A percentile compares a stretch with the other conserved stretches of the same genome.
phyloP scores from a whole-genome alignment of 2,113 vertebrate species.

The Paracanthobrama guichenoti region DNA sequence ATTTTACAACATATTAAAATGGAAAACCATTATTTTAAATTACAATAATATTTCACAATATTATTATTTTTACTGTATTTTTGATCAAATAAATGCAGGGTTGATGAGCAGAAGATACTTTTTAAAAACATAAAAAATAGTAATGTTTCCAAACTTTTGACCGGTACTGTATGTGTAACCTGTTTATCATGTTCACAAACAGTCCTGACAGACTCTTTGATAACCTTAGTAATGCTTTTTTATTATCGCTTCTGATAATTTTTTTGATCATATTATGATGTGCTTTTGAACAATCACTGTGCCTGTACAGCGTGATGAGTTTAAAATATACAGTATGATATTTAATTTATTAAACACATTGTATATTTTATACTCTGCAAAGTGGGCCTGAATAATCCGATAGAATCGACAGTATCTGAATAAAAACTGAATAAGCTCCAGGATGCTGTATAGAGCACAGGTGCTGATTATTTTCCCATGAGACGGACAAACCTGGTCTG shows the following conservation, averaged over 20 bases:
- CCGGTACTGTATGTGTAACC: too few relatives aligned
- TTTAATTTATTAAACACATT: conserved; percentile 3
- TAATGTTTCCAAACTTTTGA: too few relatives aligned
- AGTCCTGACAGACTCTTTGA: not conserved
- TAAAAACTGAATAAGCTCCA: not conserved
- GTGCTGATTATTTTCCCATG: not conserved
- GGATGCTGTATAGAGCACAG: not conserved
- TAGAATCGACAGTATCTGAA: not conserved
- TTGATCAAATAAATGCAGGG: too few relatives aligned
- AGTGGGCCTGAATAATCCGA: not conserved
- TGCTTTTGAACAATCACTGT: conserved; percentile 26
- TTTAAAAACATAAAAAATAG: too few relatives aligned
- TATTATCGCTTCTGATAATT: not conserved
- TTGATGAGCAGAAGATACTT: too few relatives aligned
- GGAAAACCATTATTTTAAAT: too few relatives aligned
- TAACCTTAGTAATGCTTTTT: not conserved
- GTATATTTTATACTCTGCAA: conserved; percentile 23
- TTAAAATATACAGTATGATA: conserved; percentile 8
- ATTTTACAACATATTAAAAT: too few relatives aligned
- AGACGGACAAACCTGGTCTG: not conserved
- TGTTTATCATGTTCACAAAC: conserved; percentile 3
- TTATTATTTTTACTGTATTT: too few relatives aligned
- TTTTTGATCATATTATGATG: not conserved
- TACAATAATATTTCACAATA: too few relatives aligned
- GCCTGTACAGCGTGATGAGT: not conserved